Evolutionary conservation across 92 coral and sea anemone species (phyloP).

Genomic region (Actinernus sp.): DNA sequence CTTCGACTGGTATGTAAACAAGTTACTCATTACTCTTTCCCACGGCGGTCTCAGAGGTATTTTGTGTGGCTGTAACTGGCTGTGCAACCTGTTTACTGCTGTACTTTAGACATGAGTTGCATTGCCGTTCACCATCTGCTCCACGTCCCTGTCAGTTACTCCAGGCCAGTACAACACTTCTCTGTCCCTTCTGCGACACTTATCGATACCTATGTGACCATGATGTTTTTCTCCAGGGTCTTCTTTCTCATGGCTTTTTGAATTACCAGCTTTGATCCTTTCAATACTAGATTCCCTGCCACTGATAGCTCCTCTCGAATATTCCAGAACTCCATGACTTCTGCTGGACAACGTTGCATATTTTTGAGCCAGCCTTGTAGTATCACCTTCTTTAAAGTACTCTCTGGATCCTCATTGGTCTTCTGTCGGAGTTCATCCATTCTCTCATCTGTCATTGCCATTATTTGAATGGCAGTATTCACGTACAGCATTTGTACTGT

Average conservation of each 20-base stretch:
- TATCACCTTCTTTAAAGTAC: not conserved
- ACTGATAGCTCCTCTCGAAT: not conserved
- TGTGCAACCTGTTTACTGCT: too few species aligned
- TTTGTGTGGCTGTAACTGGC: not conserved
- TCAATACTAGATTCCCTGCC: not conserved
- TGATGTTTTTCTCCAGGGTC: too few species aligned
- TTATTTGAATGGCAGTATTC: not conserved
- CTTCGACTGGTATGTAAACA: not conserved
- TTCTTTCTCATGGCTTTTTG: too few species aligned
- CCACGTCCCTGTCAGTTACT: too few species aligned
- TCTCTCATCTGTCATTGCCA: not conserved
- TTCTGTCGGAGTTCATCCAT: not conserved
- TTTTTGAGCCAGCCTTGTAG: not conserved
- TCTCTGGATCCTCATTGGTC: not conserved
- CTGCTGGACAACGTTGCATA: not conserved
- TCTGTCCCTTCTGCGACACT: too few species aligned
- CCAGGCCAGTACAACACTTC: too few species aligned
- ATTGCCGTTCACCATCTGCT: too few species aligned
- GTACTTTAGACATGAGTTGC: too few species aligned
- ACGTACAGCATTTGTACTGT: too few species aligned
- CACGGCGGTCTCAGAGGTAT: not conserved
- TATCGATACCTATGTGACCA: too few species aligned
- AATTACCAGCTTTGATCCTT: too few species aligned
- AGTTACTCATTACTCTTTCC: conserved; percentile 1
- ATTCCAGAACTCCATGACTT: not conserved